Evolutionary conservation across 2,888 invertebrate species (phyloP).

Genomic region (Acrobasis consociella): DNA sequence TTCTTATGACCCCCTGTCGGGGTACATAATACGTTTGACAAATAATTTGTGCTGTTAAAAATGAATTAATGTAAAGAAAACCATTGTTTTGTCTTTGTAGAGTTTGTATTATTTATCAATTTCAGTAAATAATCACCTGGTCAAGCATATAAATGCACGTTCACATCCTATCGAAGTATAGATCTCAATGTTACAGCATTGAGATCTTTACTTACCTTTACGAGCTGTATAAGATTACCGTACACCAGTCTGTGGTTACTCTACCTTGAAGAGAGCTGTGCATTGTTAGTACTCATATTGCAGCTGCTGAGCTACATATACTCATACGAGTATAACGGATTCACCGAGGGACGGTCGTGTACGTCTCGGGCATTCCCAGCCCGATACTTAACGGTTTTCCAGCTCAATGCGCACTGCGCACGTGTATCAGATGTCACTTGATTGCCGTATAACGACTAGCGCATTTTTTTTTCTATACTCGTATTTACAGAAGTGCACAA

Average conservation of each 20-base stretch:
- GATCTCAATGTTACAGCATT: not conserved
- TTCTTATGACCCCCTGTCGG: too few species aligned
- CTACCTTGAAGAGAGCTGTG: not conserved
- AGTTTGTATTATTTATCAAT: too few species aligned
- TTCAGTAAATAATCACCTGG: not conserved
- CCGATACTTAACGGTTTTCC: not conserved
- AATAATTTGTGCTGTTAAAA: too few species aligned
- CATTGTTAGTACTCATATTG: not conserved
- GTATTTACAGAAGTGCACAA: too few species aligned
- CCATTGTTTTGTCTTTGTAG: too few species aligned
- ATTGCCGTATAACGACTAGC: not conserved
- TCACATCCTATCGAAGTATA: too few species aligned
- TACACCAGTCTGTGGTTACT: constrained; percentile 1
- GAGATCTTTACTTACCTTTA: too few species aligned
- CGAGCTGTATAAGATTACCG: not conserved
- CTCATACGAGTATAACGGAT: not conserved
- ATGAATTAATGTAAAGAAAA: too few species aligned
- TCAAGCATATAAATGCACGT: not conserved
- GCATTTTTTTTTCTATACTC: too few species aligned
- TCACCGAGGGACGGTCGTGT: not conserved
- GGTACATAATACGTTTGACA: too few species aligned
- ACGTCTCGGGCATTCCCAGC: not conserved
- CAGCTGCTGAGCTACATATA: not conserved
- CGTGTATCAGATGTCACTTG: not conserved
- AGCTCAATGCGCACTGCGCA: too few species aligned